These are phyloP conservation scores for Pangasianodon hypophthalmus DNA, from an alignment of 2,113 vertebrate genomes.

Conservation along the genomic window DNA sequence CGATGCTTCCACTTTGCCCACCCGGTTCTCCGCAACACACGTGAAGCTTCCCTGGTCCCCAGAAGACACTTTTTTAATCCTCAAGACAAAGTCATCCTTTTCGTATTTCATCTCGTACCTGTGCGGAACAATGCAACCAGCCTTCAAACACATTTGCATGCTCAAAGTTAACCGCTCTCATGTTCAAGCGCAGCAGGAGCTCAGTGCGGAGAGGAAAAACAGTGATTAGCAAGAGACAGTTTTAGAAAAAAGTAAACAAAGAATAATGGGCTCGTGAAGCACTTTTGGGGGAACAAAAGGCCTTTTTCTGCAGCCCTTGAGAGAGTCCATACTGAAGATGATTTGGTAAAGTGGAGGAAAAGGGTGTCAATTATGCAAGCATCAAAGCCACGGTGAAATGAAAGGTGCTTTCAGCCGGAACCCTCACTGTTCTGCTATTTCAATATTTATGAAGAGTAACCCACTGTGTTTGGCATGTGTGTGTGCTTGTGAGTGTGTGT, in stretches of 20 bases:
- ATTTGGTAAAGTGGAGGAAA: constrained; percentile 55
- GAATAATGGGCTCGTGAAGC: constrained; percentile 46
- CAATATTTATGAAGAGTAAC: constrained; percentile 69
- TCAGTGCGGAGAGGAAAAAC: neutral
- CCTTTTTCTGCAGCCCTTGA: constrained; percentile 61
- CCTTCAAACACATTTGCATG: neutral
- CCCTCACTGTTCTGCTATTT: constrained; percentile 53
- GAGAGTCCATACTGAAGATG: constrained; percentile 61
- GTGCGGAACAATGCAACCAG: constrained; percentile 48
- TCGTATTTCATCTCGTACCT: constrained; percentile 98
- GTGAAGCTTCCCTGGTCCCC: constrained; percentile 89
- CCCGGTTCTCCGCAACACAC: constrained; percentile 93
- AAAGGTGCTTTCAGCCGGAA: constrained; percentile 65
- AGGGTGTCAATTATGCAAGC: constrained; percentile 74
- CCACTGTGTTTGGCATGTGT: constrained; percentile 32
- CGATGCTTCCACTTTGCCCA: constrained; percentile 91
- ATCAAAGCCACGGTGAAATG: constrained; percentile 60
- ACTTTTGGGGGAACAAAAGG: constrained; percentile 61
- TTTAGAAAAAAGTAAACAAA: constrained; percentile 51
- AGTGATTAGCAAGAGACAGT: constrained; percentile 40
- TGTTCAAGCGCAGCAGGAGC: neutral
- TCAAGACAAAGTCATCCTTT: constrained; percentile 92
- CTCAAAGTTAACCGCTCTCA: constrained; percentile 24
- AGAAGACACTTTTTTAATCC: constrained; percentile 87
- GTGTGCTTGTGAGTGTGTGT: constrained; percentile 10